These are phyloP conservation scores for Drosophila anceps DNA, from an alignment of 2,888 invertebrate species.

Conservation along the genomic window DNA sequence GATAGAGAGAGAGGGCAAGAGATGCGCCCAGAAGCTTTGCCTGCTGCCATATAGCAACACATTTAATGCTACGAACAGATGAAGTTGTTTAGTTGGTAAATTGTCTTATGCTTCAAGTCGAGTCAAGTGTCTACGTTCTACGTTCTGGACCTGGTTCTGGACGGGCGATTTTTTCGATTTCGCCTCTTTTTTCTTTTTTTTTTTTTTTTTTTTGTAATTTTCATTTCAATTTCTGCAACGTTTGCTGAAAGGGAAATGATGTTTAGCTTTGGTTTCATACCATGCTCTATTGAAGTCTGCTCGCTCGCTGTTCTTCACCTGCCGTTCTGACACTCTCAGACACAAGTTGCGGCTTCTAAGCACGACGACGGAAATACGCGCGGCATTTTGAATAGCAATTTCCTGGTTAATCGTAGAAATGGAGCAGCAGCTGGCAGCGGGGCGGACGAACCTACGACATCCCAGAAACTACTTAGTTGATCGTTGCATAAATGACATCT, in stretches of 20 bases:
- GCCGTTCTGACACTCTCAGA: constrained; percentile 49
- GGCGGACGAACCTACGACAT: constrained; percentile 4
- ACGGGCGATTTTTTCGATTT: constrained; percentile 54
- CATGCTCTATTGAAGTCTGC: constrained; percentile 70
- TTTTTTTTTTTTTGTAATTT: constrained; percentile 66
- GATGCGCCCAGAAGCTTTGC: constrained; percentile 41
- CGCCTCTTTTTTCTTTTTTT: constrained; percentile 13
- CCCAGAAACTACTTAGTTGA: constrained; percentile 31
- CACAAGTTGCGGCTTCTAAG: constrained; percentile 51
- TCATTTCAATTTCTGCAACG: constrained; percentile 77
- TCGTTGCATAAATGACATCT: constrained; percentile 40
- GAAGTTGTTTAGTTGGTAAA: constrained; percentile 80
- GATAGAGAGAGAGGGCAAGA: not conserved
- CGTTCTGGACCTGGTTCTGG: constrained; percentile 37
- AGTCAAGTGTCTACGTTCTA: constrained; percentile 29
- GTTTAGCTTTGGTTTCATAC: constrained; percentile 50
- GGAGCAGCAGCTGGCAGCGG: not conserved
- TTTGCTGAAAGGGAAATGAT: constrained; percentile 78
- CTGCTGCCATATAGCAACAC: constrained; percentile 61
- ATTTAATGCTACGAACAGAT: constrained; percentile 71
- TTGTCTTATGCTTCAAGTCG: constrained; percentile 60
- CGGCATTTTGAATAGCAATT: constrained; percentile 75
- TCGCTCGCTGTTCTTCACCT: constrained; percentile 45
- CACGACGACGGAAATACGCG: constrained; percentile 70
- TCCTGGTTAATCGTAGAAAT: constrained; percentile 43